Conservation (phyloP, 2,113 vertebrate species). For the Connochaetes taurinus region DNA sequence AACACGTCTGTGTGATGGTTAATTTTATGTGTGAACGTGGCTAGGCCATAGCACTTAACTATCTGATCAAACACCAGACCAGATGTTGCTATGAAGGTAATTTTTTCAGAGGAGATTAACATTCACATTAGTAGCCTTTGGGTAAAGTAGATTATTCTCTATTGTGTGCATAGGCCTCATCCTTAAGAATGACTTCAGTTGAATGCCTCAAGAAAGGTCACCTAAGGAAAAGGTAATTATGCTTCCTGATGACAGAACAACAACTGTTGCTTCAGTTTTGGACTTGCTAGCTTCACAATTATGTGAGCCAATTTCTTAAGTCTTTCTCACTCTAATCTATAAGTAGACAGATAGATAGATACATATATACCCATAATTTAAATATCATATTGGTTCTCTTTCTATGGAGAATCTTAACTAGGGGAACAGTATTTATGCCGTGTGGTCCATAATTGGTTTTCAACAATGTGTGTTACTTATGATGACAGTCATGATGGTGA, state of each 20-base stretch:
- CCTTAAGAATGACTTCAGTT: background rate
- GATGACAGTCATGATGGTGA: background rate
- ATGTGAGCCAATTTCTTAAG: background rate
- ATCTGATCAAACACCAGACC: background rate
- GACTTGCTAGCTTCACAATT: background rate
- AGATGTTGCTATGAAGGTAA: background rate
- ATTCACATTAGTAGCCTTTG: background rate
- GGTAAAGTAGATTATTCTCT: background rate
- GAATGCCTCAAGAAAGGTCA: background rate
- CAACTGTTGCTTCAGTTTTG: background rate
- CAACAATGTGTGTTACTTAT: background rate
- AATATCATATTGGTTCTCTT: background rate
- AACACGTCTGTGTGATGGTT: background rate
- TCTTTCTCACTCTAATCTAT: background rate
- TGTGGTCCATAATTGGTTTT: too few species aligned
- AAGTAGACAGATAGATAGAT: background rate
- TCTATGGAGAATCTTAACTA: background rate
- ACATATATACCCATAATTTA: background rate
- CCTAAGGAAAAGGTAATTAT: background rate
- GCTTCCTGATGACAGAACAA: background rate
- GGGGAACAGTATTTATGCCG: background rate
- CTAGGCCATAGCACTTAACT: background rate
- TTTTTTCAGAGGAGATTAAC: background rate
- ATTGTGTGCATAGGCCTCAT: background rate
- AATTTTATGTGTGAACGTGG: background rate